Conservation (phyloP, 2,113 vertebrate genomes). For the Mormoops blainvillei region DNA sequence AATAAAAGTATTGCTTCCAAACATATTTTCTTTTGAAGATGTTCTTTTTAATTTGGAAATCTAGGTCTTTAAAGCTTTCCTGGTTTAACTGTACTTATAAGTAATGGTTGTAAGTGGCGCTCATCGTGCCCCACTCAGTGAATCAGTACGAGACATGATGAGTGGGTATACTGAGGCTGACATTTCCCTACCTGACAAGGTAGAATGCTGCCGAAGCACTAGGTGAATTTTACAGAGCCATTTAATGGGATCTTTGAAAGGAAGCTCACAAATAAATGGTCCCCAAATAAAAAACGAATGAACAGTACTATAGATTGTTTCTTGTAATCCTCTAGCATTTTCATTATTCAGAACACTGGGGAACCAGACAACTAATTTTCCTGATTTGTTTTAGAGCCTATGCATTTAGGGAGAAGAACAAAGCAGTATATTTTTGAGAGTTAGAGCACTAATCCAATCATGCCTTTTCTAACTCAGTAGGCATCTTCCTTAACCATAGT, state of each 20-base stretch:
- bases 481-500: neutral
- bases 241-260: neutral
- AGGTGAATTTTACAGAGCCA: neutral
- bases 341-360: neutral
- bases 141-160: neutral
- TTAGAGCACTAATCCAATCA: neutral
- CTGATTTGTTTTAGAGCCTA: neutral
- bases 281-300: neutral
- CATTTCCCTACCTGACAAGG: neutral
- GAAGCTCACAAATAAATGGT: neutral
- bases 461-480: neutral
- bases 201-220: neutral
- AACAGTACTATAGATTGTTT: neutral
- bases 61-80: neutral
- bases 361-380: neutral
- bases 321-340: neutral
- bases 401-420: neutral
- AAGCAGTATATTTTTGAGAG: neutral
- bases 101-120: neutral
- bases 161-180: neutral
- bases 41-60: conserved; percentile 25
- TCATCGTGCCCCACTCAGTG: neutral
- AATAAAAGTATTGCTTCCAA: neutral
- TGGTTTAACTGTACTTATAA: conserved; percentile 17
- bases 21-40: neutral